Evolutionary conservation across 2,888 invertebrate species (phyloP).

Genomic region (Aspidapion aeneum): DNA sequence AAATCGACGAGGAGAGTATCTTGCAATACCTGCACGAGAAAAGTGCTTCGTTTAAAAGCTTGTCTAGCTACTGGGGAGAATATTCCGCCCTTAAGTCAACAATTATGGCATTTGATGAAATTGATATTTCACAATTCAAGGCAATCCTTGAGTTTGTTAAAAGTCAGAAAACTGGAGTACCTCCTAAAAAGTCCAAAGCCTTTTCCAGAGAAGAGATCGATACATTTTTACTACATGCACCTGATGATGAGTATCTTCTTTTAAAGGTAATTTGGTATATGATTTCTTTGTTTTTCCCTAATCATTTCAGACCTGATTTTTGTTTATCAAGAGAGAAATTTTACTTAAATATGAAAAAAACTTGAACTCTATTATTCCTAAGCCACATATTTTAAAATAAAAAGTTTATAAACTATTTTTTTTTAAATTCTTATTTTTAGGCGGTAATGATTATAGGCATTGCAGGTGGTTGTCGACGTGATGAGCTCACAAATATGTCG

Average conservation of each 20-base stretch:
- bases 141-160: background rate
- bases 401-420: too few species aligned
- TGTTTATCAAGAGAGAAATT: too few species aligned
- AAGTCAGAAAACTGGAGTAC: background rate
- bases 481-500: slow-evolving; percentile 21
- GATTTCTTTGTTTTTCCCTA: too few species aligned
- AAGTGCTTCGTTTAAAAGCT: background rate
- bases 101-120: background rate
- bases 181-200: background rate
- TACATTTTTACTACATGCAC: background rate
- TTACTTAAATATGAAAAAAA: background rate
- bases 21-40: background rate
- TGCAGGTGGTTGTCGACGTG: slow-evolving; percentile 19
- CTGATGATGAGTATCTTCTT: background rate
- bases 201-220: background rate
- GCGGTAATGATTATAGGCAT: slow-evolving; percentile 16
- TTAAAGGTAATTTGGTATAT: too few species aligned
- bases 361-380: background rate
- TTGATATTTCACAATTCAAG: background rate
- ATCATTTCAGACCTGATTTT: too few species aligned
- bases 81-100: background rate
- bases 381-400: too few species aligned
- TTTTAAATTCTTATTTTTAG: too few species aligned
- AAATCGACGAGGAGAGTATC: background rate
- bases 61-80: background rate